Percentiles rank a stretch among this genome's conserved stretches.
Evolutionary conservation across 2,797 vertebrate species (phyloP).

Genomic region (Ceryle rudis): DNA sequence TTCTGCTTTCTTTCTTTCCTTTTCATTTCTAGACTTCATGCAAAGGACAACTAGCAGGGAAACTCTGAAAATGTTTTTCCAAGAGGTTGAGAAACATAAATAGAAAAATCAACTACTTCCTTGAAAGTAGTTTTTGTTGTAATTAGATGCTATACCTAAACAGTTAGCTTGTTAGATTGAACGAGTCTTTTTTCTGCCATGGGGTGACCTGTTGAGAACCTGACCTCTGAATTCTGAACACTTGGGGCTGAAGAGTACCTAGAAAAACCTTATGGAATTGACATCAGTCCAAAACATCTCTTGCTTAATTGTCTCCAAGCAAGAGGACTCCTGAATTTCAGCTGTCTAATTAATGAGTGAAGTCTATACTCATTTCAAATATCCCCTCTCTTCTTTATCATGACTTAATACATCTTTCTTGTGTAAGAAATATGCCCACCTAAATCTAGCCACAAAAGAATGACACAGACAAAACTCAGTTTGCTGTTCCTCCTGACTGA

Average conservation of each 20-base stretch:
- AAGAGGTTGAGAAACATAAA: neutral
- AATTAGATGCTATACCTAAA: neutral
- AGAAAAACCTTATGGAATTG: neutral
- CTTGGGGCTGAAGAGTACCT: neutral
- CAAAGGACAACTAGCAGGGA: neutral
- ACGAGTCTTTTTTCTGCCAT: neutral
- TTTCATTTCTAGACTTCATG: neutral
- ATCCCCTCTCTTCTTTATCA: neutral
- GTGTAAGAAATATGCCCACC: fast-evolving
- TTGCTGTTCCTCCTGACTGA: neutral
- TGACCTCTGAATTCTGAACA: neutral
- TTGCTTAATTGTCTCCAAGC: neutral
- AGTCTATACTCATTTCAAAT: neutral
- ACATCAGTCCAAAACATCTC: neutral
- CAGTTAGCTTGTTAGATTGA: neutral
- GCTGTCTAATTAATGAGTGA: neutral
- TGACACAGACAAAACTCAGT: neutral
- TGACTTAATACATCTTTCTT: neutral
- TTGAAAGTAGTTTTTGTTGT: neutral
- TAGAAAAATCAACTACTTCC: neutral
- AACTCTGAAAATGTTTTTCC: neutral
- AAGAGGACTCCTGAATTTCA: neutral
- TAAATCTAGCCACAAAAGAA: neutral
- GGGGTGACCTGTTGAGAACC: neutral
- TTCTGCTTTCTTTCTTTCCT: neutral